Base-by-base conservation (phyloP, 2,113 vertebrate species). In the Numenius arquata region DNA sequence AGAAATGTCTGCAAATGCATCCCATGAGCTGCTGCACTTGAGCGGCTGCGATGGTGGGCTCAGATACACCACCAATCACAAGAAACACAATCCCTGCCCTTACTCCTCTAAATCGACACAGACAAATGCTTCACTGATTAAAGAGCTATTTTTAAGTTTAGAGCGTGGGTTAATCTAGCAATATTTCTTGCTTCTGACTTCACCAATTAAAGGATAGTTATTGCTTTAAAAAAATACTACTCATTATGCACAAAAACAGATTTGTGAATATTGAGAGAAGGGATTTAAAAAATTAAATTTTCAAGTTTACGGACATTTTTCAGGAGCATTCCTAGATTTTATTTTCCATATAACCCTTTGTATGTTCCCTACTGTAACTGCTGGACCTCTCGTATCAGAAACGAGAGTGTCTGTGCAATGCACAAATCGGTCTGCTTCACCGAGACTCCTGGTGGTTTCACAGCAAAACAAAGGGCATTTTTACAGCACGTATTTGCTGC, bases 1-100 rank as follows among this genome's bases (percentile, higher is more conserved):
- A 7, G 16, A 25, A 8, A 4, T 2, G 10, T 8, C 32, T 63
- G 41, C 25, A 18, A 30, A 40, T 1, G 7, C 12, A 4, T 11
- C 10, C 18, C 50, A 8, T 0, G 43, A 38, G 9, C 16, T 18
- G 15, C 32, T 15, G 45, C 38, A 7, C 38, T 15, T 17, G 36
- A 12, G 4, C 29, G 23, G 58, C 38, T 1, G 26, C 0, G 20
- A 25, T 0, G 53, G 26, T 6, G 29, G 1, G 1, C 5, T 9
- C 9, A 18, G 16, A 8, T 1, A 14, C 4, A 6, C 7, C 8
- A 26, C 1, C 2, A 27, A 18, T 7, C 38, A 15, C 41, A 17
- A 21, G 40, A 40, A 17, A 34, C 38, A 48, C n/a, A 34, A 6
- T 8, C 41, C 32, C 52, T 50, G 41, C 47, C 56, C 34, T 12